Conservation (phyloP, 30 jellyfish, hydroid and myxozoan genomes). For the Cassiopea andromeda region DNA sequence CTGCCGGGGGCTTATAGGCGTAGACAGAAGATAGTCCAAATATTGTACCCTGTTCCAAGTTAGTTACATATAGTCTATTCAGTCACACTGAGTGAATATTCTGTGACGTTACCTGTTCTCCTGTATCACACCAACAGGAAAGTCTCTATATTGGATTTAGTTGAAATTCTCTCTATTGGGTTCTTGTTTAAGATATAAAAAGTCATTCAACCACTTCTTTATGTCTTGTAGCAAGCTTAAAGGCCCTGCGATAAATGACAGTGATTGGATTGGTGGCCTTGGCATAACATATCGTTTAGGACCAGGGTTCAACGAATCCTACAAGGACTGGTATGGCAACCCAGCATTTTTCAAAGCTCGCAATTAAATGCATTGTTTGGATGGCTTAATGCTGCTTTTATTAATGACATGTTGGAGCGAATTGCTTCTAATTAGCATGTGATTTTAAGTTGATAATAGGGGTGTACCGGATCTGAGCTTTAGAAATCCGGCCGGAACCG, state of each 20-base stretch:
- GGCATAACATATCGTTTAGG: conserved; percentile 67
- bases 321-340: conserved; percentile 40
- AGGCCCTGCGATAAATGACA: conserved; percentile 49
- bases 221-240: conserved; percentile 63
- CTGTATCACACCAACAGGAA: no score
- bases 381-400: neutral
- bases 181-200: no score
- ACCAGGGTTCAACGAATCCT: conserved; percentile 64
- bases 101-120: no score
- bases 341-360: neutral
- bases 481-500: neutral
- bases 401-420: neutral
- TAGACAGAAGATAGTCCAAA: no score
- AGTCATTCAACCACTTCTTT: neutral
- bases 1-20: no score
- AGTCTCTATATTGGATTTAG: no score
- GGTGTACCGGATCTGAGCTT: neutral
- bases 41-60: no score
- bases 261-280: conserved; percentile 85
- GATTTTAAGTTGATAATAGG: neutral
- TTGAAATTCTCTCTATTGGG: no score
- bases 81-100: no score
- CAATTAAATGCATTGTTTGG: neutral
- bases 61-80: no score
- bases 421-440: neutral